phyloP scores from a whole-genome alignment of 2,888 invertebrate genomes.

The Agrotis exclamationis region DNA sequence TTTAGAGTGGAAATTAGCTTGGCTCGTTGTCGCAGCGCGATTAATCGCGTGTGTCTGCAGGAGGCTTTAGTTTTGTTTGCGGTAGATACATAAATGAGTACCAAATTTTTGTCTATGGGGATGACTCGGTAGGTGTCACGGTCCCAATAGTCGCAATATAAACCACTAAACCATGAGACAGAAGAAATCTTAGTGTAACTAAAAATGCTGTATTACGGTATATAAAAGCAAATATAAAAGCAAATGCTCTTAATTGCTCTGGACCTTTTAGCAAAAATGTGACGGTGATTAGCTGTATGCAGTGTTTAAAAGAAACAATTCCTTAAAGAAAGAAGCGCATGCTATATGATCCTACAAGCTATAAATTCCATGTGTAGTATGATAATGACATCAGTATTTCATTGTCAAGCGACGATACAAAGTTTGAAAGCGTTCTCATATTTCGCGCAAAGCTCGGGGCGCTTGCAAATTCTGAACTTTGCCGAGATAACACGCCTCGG shows the following conservation, averaged over 20 bases:
- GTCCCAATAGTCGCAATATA: no score
- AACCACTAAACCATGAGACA: not conserved
- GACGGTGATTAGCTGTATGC: no score
- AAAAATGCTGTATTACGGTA: no score
- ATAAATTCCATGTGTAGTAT: slow-evolving; percentile 42
- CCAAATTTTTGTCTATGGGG: not conserved
- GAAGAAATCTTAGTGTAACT: not conserved
- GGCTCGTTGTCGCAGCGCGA: no score
- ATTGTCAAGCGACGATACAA: slow-evolving; percentile 73
- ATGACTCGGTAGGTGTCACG: no score
- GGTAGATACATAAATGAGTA: no score
- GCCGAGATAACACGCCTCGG: slow-evolving; percentile 80
- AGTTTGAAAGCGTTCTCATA: slow-evolving; percentile 72
- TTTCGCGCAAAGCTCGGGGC: slow-evolving; percentile 78
- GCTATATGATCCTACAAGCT: slow-evolving; percentile 1
- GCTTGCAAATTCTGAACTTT: slow-evolving; percentile 82
- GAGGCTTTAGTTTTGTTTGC: no score
- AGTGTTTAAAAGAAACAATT: not conserved
- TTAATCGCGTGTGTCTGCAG: no score
- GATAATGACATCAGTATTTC: slow-evolving; percentile 71
- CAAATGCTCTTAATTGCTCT: no score
- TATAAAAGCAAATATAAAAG: no score
- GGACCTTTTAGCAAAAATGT: not conserved
- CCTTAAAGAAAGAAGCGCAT: not conserved
- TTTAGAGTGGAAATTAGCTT: no score